These are phyloP conservation scores for Speoplatyrhinus poulsoni DNA, from an alignment of 2,113 vertebrate genomes.

Conservation along the genomic window DNA sequence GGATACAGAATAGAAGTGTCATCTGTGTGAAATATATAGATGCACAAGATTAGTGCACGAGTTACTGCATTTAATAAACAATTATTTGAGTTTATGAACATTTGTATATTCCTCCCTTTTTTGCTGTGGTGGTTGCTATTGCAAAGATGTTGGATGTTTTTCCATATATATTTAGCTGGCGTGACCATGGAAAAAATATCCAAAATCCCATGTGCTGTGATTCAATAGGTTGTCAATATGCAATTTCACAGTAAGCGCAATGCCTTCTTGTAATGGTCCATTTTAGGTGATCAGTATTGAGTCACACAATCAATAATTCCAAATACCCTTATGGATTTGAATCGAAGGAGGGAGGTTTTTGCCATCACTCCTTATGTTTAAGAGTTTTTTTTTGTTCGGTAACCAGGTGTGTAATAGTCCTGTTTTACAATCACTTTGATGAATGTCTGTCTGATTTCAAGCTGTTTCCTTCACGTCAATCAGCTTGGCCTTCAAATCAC, in stretches of 20 bases:
- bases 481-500: slow-evolving; percentile 39
- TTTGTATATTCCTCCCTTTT: no score
- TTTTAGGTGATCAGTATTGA: slow-evolving; percentile 35
- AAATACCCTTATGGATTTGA: slow-evolving; percentile 9
- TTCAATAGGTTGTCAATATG: slow-evolving; percentile 31
- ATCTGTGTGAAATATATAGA: neutral
- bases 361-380: neutral
- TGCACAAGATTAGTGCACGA: neutral
- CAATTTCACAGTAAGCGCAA: slow-evolving; percentile 38
- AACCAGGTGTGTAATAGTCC: slow-evolving; percentile 1
- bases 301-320: slow-evolving; percentile 26
- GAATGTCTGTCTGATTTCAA: slow-evolving; percentile 40
- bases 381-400: slow-evolving; percentile 1
- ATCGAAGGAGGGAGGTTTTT: neutral
- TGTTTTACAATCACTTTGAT: slow-evolving; percentile 12
- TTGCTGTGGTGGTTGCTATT: no score
- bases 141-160: no score
- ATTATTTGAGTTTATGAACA: no score
- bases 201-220: slow-evolving; percentile 22
- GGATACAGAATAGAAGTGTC: neutral
- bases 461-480: slow-evolving; percentile 30
- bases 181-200: slow-evolving; percentile 17
- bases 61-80: no score
- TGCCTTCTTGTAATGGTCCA: slow-evolving; percentile 26
- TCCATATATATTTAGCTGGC: no score